phyloP scores from a whole-genome alignment of 2,797 vertebrate species.

The Lophius americanus region DNA sequence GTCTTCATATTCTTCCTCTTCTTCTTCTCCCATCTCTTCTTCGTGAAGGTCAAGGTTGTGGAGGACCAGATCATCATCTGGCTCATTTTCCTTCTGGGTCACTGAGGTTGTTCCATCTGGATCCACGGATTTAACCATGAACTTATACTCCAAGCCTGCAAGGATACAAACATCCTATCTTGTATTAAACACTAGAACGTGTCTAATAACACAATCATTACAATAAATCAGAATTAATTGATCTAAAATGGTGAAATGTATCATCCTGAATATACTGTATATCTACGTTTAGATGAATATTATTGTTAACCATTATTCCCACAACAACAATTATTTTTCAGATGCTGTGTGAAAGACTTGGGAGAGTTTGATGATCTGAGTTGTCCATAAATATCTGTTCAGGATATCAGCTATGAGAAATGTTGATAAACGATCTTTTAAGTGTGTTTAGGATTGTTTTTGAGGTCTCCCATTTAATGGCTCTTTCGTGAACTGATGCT shows the following conservation, averaged over 20 bases:
- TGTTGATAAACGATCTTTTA: constrained; percentile 8
- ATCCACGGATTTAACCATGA: constrained; percentile 75
- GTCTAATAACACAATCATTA: no score
- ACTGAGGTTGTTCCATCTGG: constrained; percentile 53
- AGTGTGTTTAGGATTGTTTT: constrained; percentile 21
- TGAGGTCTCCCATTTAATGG: constrained; percentile 41
- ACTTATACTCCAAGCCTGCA: constrained; percentile 74
- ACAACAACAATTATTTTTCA: no score
- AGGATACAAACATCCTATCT: neutral
- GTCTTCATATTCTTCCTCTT: constrained; percentile 21
- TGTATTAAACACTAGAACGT: no score
- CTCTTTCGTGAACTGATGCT: constrained; percentile 50
- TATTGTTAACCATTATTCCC: no score
- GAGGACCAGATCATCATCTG: constrained; percentile 9
- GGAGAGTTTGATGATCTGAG: no score
- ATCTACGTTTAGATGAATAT: no score
- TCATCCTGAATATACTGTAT: no score
- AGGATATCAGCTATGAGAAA: constrained; percentile 1
- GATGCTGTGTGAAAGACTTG: no score
- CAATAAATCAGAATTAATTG: no score
- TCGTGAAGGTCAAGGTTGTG: constrained; percentile 18
- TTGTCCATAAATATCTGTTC: neutral
- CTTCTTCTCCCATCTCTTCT: constrained; percentile 33
- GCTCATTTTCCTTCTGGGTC: constrained; percentile 10
- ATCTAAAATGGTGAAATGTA: neutral